phyloP scores from a whole-genome alignment of 2,113 vertebrate species.

The Eretmochelys imbricata region DNA sequence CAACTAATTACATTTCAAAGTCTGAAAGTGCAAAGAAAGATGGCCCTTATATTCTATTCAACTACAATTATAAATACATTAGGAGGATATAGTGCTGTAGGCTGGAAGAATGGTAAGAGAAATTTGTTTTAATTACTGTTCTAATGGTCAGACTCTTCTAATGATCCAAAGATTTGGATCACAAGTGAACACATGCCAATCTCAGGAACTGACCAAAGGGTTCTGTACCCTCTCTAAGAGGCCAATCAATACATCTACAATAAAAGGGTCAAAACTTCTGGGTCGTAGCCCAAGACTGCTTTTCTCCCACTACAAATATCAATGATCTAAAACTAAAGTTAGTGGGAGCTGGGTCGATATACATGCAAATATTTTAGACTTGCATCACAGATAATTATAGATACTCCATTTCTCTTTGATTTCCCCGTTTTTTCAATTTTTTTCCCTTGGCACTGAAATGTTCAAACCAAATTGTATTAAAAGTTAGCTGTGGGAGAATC shows the following conservation, averaged over 20 bases:
- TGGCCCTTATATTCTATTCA: too few species aligned
- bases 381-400: not conserved
- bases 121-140: not conserved
- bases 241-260: not conserved
- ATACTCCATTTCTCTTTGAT: not conserved
- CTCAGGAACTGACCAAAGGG: not conserved
- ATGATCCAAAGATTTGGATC: not conserved
- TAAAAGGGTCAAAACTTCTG: not conserved
- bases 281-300: not conserved
- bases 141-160: not conserved
- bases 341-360: not conserved
- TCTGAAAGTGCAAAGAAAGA: not conserved
- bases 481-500: not conserved
- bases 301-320: not conserved
- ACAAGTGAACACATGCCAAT: not conserved
- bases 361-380: not conserved
- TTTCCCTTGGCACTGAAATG: too few species aligned
- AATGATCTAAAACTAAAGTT: not conserved
- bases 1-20: too few species aligned
- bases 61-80: not conserved
- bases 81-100: not conserved
- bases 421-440: not conserved
- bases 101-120: not conserved
- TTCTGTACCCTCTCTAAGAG: not conserved
- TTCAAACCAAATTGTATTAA: not conserved